Conservation (phyloP, 2,113 vertebrate genomes). For the Cheilinus undulatus region DNA sequence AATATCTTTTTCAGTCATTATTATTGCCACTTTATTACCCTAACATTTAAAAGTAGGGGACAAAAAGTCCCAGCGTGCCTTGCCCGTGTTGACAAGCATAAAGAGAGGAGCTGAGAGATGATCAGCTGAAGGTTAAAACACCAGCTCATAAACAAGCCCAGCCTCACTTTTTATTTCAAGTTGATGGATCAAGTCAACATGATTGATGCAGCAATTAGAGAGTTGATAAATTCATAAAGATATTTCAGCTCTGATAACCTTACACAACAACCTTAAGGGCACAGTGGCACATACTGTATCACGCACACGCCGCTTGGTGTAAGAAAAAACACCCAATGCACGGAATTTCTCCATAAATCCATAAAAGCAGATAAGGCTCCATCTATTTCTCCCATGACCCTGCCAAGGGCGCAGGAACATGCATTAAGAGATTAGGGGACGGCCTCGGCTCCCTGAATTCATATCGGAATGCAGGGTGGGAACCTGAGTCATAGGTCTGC, state of each 20-base stretch:
- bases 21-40: too few species aligned
- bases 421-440: constrained; percentile 82
- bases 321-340: constrained; percentile 36
- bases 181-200: constrained; percentile 39
- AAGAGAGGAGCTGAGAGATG: background rate
- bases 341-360: constrained; percentile 81
- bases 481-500: constrained; percentile 71
- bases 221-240: constrained; percentile 58
- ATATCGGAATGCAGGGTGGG: constrained; percentile 72
- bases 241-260: constrained; percentile 60
- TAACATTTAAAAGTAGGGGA: too few species aligned
- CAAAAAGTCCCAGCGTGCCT: too few species aligned
- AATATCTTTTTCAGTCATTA: too few species aligned
- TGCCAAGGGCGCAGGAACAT: constrained; percentile 81
- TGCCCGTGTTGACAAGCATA: too few species aligned
- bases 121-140: constrained; percentile 29
- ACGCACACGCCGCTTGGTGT: constrained; percentile 3
- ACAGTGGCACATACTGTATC: constrained; percentile 9
- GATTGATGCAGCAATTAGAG: constrained; percentile 73
- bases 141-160: constrained; percentile 6
- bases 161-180: constrained; percentile 24
- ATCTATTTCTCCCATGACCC: constrained; percentile 80
- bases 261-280: constrained; percentile 47
- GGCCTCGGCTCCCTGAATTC: constrained; percentile 72
- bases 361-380: constrained; percentile 82